A percentile compares a stretch with the other conserved stretches of the same genome.
phyloP scores from a whole-genome alignment of 2,888 invertebrate species.

The Pterostichus madidus region DNA sequence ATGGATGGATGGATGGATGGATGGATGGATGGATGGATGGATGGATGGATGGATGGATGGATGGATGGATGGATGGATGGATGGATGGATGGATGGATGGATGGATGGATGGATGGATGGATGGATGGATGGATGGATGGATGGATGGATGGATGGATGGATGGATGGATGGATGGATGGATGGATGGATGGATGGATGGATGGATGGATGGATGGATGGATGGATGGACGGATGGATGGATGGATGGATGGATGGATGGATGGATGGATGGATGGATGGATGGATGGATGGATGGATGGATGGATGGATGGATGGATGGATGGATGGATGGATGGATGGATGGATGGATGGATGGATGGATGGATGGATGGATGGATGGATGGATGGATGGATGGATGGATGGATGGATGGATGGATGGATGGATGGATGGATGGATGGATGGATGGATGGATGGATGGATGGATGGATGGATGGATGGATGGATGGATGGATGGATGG shows the following conservation, averaged over 20 bases:
- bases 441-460: slow-evolving; percentile 39
- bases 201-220: slow-evolving; percentile 54
- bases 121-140: slow-evolving; percentile 59
- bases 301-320: too few relatives aligned
- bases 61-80: slow-evolving; percentile 10
- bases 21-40: slow-evolving; percentile 64
- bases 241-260: slow-evolving; percentile 59
- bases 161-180: slow-evolving; percentile 72
- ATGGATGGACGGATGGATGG: too few relatives aligned
- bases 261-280: slow-evolving; percentile 49
- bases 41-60: slow-evolving; percentile 19
- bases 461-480: slow-evolving; percentile 8
- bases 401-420: slow-evolving; percentile 43
- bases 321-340: too few relatives aligned
- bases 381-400: background rate
- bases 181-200: slow-evolving; percentile 67
- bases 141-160: slow-evolving; percentile 70
- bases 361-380: too few relatives aligned
- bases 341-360: too few relatives aligned
- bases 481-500: slow-evolving; percentile 66
- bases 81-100: slow-evolving; percentile 22
- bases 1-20: slow-evolving; percentile 69
- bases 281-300: too few relatives aligned
- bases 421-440: slow-evolving; percentile 38
- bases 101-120: slow-evolving; percentile 48